Evolutionary conservation across 2,113 vertebrate genomes (phyloP), one percentile per base, ranked within the genome.

Genomic region (Panurus biarmicus): DNA sequence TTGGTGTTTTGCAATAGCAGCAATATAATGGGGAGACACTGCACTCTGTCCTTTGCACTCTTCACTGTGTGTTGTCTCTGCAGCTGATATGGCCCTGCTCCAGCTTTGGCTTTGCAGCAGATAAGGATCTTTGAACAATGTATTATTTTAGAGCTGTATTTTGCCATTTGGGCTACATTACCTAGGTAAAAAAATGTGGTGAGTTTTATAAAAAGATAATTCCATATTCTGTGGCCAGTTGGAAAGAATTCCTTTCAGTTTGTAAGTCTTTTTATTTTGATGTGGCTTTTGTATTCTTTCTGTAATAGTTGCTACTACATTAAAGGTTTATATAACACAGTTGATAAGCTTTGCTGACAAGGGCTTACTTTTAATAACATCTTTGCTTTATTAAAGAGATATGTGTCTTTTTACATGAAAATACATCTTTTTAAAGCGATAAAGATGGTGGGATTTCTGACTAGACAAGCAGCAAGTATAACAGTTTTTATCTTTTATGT

Each of bases 361-460:
- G 64, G 82, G 62, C 89, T 95, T 94, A 73, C 75, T 95, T 95
- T 40, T 85, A 95, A 91, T 93, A 92, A 66, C 71, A 76, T 94
- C 81, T 83, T 81, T 83, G 48, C 76, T 75, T 95, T 94, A 85
- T 93, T 96, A 83, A 76, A 89, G 85, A 97, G 71, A 83, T 94
- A 75, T 24, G 15, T 85, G 84, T 82, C 56, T 95, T 92, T 95
- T 89, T 95, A 80, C 54, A 28, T 89, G 50, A 94, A 96, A 85
- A 85, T 85, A 21, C 4, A 38, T 95, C 38, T 94, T 91, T 93
- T 89, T 85, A 48, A 85, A 21, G 84, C 87, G 87, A 91, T 94
- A 94, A 92, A 94, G 42, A 56, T 95, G 74, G 62, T 91, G 40
- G 91, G 51, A 93, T 95, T 96, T 95, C 85, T 95, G 81, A 79